Conservation (phyloP, 2,797 vertebrate genomes). For the Xiphophorus birchmanni region DNA sequence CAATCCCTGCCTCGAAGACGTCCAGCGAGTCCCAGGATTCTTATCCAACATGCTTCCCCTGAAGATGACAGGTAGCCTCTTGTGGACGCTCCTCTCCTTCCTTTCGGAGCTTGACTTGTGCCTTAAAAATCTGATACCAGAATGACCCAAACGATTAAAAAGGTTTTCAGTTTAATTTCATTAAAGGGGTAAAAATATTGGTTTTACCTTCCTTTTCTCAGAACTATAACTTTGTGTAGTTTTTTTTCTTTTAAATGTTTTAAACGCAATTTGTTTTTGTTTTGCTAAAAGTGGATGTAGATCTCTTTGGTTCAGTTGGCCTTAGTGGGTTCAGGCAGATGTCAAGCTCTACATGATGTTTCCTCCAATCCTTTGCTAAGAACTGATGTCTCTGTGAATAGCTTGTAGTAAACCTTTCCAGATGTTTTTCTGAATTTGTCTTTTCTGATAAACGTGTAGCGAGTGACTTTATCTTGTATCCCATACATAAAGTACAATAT, state of each 20-base stretch:
- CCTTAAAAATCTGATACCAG: slow-evolving; percentile 46
- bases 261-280: not conserved
- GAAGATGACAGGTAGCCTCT: slow-evolving; percentile 97
- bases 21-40: slow-evolving; percentile 97
- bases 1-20: slow-evolving; percentile 95
- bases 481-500: not conserved
- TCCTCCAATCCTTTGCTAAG: slow-evolving; percentile 17
- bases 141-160: slow-evolving; percentile 27
- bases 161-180: not conserved
- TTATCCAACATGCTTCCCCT: slow-evolving; percentile 97
- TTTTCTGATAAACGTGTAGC: slow-evolving; percentile 13
- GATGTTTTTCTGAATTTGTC: slow-evolving; percentile 16
- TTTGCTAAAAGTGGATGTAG: slow-evolving; percentile 16
- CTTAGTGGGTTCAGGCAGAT: slow-evolving; percentile 56
- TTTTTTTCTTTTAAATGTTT: not conserved
- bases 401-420: slow-evolving; percentile 23
- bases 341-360: slow-evolving; percentile 64
- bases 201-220: not conserved
- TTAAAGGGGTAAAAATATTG: not conserved
- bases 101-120: slow-evolving; percentile 67
- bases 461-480: slow-evolving; percentile 64
- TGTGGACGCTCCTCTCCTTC: slow-evolving; percentile 59
- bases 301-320: slow-evolving; percentile 29
- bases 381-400: slow-evolving; percentile 38
- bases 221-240: not conserved